These are phyloP conservation scores for Myotis myotis DNA, from an alignment of 2,797 vertebrate species.

Conservation along the genomic window DNA sequence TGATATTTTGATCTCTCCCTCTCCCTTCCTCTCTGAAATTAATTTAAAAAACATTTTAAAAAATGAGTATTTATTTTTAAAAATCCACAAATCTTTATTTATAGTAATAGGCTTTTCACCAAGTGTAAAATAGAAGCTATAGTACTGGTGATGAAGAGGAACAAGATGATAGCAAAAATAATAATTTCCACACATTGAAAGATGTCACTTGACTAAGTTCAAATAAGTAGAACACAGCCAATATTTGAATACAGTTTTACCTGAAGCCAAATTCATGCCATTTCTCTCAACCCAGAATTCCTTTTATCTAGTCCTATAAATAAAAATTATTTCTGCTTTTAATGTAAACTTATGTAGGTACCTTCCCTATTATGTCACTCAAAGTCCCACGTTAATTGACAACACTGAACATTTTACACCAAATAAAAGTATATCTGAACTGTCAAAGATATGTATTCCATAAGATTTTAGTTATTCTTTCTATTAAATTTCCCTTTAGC, in stretches of 20 bases:
- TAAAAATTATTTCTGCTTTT: neutral
- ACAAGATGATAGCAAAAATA: neutral
- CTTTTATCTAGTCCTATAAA: slow-evolving; percentile 2
- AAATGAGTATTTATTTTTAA: neutral
- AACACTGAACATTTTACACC: neutral
- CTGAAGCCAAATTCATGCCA: neutral
- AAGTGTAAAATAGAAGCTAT: neutral
- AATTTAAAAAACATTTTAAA: too few species aligned
- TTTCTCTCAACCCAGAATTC: neutral
- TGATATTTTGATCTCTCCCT: too few species aligned
- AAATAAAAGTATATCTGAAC: neutral
- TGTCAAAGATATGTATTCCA: neutral
- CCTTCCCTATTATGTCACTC: neutral
- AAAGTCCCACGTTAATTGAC: neutral
- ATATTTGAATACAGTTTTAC: neutral
- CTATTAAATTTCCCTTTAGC: neutral
- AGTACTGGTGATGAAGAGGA: neutral
- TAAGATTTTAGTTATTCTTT: neutral
- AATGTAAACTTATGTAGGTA: neutral
- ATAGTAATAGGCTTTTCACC: neutral
- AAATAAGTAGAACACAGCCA: neutral
- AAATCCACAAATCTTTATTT: neutral
- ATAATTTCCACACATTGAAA: neutral
- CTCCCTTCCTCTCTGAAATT: too few species aligned
- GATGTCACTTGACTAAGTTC: neutral